Percentiles rank a stretch among this genome's conserved stretches.
phyloP scores from a whole-genome alignment of 2,797 vertebrate species.

The Epinephelus malabaricus region DNA sequence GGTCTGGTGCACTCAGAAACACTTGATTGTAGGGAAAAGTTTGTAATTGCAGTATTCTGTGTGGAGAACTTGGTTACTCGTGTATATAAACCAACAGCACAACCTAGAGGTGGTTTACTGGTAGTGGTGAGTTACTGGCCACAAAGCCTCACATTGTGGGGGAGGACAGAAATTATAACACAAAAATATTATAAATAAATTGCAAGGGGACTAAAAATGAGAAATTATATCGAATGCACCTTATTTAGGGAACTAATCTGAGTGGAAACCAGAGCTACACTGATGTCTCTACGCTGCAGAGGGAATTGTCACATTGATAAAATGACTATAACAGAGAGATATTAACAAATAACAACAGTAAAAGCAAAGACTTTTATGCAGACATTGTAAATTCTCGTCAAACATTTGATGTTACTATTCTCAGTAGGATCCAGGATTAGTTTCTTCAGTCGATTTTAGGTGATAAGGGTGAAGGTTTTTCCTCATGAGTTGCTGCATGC shows the following conservation, averaged over 20 bases:
- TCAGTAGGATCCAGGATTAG: neutral
- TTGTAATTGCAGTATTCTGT: constrained; percentile 42
- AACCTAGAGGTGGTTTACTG: constrained; percentile 82
- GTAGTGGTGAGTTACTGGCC: constrained; percentile 51
- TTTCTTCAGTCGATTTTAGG: constrained; percentile 33
- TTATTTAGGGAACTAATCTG: constrained; percentile 4
- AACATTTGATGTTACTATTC: constrained; percentile 9
- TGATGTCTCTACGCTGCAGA: neutral
- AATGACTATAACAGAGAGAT: neutral
- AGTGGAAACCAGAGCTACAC: neutral
- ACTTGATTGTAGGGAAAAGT: constrained; percentile 53
- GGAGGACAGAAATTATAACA: constrained; percentile 4
- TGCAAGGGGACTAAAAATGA: neutral
- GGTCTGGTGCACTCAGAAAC: constrained; percentile 30
- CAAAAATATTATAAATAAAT: constrained; percentile 18
- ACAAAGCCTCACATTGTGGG: constrained; percentile 12
- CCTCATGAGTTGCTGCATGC: constrained; percentile 45
- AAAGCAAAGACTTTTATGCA: neutral
- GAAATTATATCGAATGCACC: neutral
- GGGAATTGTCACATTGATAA: neutral
- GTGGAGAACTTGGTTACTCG: constrained; percentile 39
- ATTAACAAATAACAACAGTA: neutral
- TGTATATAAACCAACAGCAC: constrained; percentile 86
- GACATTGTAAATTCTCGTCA: constrained; percentile 7
- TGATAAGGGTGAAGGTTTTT: constrained; percentile 38